Base-by-base conservation (phyloP, 2,797 vertebrate species). In the Epinephelus malabaricus region DNA sequence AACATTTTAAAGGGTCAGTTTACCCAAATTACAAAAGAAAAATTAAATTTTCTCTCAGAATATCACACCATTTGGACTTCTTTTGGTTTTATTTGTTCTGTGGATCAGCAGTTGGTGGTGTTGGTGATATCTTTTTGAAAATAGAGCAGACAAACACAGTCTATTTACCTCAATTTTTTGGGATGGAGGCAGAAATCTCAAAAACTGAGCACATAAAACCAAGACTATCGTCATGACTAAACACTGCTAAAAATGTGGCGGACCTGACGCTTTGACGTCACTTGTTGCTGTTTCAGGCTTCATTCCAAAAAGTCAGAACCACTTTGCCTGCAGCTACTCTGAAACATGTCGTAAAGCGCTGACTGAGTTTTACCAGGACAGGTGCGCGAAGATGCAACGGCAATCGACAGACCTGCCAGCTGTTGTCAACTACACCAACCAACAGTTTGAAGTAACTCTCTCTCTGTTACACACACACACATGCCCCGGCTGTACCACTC, bases 261-360 rank as follows among this genome's bases (percentile, higher is more conserved):
- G 1, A 66, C 10, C 27, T 1, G 4, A 30, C 17, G 2, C 4
- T 71, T n/a, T 50, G 34, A 46, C 54, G 3, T 78, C 25, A 15
- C 47, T 66, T 59, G 12, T 86, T 81, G 69, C n/a, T 69, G 50
- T 80, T 58, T 27, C 50, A 97, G 93, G 95, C 34, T 95, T 97
- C 76, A 88, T 96, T 62, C 93, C 94, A 21, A 93, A 86, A 86
- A 83, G 87, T 38, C 92, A 91, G 88, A 92, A 95, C 84, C 94
- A 95, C 87, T 96, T 97, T 76, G 92, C 94, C 43, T 94, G 94
- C 86, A 95, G 83, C 13, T 96, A 92, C 34, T 85, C 87, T 0
- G 80, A 92, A 77, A 92, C 87, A 21, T 96, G 93, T 81, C 89
- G 81, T 2, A 93, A 95, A 65, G 92, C 92, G 0, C 66, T 95